These are phyloP conservation scores for Glaucidium brasilianum DNA, from an alignment of 2,113 vertebrate genomes.

Conservation along the genomic window DNA sequence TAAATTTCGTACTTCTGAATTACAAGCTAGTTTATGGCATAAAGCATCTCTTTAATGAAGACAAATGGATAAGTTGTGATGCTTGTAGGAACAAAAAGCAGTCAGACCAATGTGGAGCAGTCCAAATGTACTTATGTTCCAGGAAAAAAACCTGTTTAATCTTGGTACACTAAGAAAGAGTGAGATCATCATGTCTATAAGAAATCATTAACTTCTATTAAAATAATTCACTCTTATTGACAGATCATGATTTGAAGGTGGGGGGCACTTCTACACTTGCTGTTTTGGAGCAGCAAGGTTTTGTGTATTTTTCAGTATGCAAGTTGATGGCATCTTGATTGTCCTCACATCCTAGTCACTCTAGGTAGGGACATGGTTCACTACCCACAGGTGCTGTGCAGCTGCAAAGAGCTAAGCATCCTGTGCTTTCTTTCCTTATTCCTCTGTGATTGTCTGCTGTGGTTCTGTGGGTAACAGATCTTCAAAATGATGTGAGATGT, in stretches of 20 bases:
- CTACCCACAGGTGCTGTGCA: not conserved
- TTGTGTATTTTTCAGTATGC: not conserved
- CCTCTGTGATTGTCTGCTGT: not conserved
- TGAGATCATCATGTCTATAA: constrained; percentile 11
- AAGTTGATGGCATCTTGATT: not conserved
- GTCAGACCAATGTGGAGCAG: not conserved
- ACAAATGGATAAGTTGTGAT: not conserved
- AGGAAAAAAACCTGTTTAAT: constrained; percentile 25
- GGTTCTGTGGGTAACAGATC: not conserved
- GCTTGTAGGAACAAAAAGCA: not conserved
- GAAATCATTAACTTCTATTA: not conserved
- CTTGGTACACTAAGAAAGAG: not conserved
- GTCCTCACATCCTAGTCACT: not conserved
- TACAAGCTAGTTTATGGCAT: not conserved
- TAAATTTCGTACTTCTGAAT: not conserved
- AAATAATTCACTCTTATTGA: not conserved
- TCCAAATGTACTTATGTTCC: not conserved
- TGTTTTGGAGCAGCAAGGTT: not conserved
- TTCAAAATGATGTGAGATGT: not conserved
- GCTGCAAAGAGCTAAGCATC: not conserved
- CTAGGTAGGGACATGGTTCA: not conserved
- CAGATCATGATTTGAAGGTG: not conserved
- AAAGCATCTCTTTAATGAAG: not conserved
- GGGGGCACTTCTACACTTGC: not conserved
- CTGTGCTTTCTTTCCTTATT: not conserved